These are phyloP conservation scores for Drosophila subsilvestris DNA, from an alignment of 2,888 invertebrate genomes.

Conservation along the genomic window DNA sequence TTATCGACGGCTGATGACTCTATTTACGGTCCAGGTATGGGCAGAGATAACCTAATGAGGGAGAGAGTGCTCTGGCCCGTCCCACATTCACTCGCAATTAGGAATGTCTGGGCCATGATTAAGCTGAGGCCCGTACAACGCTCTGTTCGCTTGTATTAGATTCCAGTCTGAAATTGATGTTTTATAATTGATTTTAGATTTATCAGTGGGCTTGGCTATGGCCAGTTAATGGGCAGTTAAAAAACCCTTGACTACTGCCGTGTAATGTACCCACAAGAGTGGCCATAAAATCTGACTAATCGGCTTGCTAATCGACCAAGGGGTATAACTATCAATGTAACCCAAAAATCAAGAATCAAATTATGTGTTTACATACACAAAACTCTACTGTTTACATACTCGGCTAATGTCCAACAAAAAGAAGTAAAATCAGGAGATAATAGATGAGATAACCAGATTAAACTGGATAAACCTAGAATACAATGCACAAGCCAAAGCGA, in stretches of 20 bases:
- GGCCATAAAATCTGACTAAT: neutral
- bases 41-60: conserved; percentile 65
- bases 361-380: too few relatives aligned
- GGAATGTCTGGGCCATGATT: conserved; percentile 42
- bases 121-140: conserved; percentile 22
- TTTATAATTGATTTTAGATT: conserved; percentile 36
- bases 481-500: neutral
- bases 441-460: neutral
- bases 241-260: conserved; percentile 8
- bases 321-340: neutral
- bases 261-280: neutral
- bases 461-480: neutral
- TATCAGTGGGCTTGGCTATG: conserved; percentile 17
- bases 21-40: conserved; percentile 63
- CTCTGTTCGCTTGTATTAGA: conserved; percentile 29
- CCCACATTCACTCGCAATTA: conserved; percentile 27
- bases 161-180: conserved; percentile 17
- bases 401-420: neutral
- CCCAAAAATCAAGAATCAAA: neutral
- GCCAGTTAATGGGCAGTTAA: conserved; percentile 38
- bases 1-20: conserved; percentile 73
- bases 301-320: too few relatives aligned
- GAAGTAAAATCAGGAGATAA: neutral
- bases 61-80: conserved; percentile 17
- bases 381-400: too few relatives aligned